Conservation (phyloP, 1,140 invertebrate species). For the Pachypeltis micranthus region DNA sequence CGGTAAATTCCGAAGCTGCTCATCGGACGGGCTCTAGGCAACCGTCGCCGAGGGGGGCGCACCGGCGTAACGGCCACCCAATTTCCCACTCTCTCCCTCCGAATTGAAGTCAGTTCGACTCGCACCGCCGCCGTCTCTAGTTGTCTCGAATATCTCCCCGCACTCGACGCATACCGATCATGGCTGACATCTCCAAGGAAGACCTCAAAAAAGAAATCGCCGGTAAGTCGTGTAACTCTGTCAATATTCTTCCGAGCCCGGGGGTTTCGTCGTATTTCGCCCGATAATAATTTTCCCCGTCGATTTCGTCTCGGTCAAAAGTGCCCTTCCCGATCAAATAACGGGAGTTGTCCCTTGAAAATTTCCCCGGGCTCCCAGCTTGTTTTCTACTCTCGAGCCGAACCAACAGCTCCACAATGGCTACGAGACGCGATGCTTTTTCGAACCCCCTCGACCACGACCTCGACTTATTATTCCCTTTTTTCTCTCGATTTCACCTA, state of each 20-base stretch:
- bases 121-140: background rate
- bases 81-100: too few species aligned
- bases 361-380: background rate
- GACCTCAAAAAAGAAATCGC: conserved; percentile 55
- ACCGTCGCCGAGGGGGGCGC: too few species aligned
- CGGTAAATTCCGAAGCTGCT: too few species aligned
- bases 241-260: background rate
- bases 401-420: conserved; percentile 20
- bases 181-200: conserved; percentile 55
- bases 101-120: background rate
- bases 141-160: too few species aligned
- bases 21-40: too few species aligned
- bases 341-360: conserved; percentile 19
- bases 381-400: conserved; percentile 10
- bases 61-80: too few species aligned
- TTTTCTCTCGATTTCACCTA: background rate
- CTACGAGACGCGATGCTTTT: conserved; percentile 14
- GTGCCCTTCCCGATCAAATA: conserved; percentile 11
- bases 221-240: conserved; percentile 39
- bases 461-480: conserved; percentile 30
- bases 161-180: conserved; percentile 32
- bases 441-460: background rate
- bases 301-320: conserved; percentile 15
- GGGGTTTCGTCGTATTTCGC: conserved; percentile 1
- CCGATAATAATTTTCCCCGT: background rate